Evolutionary conservation across 2,113 vertebrate species (phyloP).

Genomic region (Caretta caretta): DNA sequence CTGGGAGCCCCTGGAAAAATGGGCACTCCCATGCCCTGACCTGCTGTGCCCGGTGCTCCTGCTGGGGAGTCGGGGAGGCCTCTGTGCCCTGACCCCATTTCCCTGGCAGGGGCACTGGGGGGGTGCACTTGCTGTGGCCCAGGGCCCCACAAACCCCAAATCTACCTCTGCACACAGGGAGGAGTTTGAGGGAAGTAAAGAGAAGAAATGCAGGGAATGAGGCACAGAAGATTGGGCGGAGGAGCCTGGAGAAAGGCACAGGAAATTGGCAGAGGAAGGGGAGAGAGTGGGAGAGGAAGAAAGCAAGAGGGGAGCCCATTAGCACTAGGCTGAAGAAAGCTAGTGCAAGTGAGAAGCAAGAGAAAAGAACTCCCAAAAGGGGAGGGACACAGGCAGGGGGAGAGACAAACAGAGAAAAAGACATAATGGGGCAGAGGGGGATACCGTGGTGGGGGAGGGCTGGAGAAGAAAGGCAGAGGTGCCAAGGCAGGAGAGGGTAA

Average conservation of each 20-base stretch:
- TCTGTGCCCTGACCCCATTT: no score
- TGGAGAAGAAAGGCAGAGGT: not conserved
- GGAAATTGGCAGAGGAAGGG: rapidly evolving
- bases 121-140: no score
- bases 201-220: not conserved
- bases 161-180: not conserved
- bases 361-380: not conserved
- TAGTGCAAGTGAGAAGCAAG: not conserved
- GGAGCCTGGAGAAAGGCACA: not conserved
- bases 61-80: no score
- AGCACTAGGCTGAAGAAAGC: not conserved
- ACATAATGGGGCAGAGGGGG: no score
- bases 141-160: no score
- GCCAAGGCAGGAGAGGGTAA: not conserved
- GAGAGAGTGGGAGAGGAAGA: not conserved
- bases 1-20: no score
- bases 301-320: not conserved
- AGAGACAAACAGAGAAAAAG: not conserved
- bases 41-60: no score
- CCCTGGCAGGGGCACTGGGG: not conserved
- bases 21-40: no score
- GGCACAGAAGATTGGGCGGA: not conserved
- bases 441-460: no score
- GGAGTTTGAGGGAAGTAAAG: not conserved
- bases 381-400: no score